Evolutionary conservation across 2,888 invertebrate genomes (phyloP).

Genomic region (Drosophila anceps): DNA sequence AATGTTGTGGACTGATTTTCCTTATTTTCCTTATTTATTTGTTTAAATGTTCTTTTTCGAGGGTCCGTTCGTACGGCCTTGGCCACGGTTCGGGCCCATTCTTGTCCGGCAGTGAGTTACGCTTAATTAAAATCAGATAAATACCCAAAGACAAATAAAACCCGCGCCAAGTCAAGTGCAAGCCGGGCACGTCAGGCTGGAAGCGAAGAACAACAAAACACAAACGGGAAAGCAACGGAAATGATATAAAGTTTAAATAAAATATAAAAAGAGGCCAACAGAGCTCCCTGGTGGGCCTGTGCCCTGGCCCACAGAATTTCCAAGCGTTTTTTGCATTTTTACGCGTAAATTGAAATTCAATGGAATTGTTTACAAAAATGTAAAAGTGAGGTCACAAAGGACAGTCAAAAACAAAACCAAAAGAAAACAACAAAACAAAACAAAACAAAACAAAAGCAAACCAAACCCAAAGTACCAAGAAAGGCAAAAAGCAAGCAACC

Average conservation of each 20-base stretch:
- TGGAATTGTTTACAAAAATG: constrained; percentile 45
- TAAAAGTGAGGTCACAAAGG: constrained; percentile 16
- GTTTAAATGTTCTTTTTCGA: neutral
- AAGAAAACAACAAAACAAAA: no score
- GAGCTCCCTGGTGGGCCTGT: constrained; percentile 1
- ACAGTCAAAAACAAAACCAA: constrained; percentile 1
- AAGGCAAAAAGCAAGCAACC: neutral
- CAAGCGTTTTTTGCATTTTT: constrained; percentile 26
- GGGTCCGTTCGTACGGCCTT: neutral
- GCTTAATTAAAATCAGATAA: constrained; percentile 73
- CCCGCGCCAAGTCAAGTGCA: constrained; percentile 50
- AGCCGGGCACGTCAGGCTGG: constrained; percentile 24
- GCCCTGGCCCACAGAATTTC: no score
- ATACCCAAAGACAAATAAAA: constrained; percentile 72
- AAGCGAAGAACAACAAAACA: constrained; percentile 20
- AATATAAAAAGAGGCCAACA: constrained; percentile 25
- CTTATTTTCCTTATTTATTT: neutral
- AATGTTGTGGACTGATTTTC: constrained; percentile 10
- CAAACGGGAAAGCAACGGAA: constrained; percentile 24
- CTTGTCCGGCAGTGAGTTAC: constrained; percentile 45
- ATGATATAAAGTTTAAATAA: constrained; percentile 45
- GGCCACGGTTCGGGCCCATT: neutral
- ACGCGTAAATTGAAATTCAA: constrained; percentile 55
- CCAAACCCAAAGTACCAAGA: neutral
- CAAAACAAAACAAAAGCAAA: neutral